These are phyloP conservation scores for Drosophila sproati DNA, from an alignment of 1,140 invertebrate species.

Conservation along the genomic window DNA sequence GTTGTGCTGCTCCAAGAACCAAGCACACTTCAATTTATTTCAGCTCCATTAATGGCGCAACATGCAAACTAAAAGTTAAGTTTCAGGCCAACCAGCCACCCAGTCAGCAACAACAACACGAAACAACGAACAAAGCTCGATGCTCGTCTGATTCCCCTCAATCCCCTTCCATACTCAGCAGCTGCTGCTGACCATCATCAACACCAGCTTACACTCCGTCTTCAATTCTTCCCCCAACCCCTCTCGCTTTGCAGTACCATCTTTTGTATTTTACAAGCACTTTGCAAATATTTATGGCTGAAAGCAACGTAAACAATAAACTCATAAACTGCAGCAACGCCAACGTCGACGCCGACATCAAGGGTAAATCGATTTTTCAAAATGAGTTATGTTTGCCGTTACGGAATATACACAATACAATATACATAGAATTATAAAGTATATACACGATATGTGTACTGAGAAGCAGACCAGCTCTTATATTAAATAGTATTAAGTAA, in stretches of 20 bases:
- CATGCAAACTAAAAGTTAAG: constrained; percentile 79
- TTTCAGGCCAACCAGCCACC: constrained; percentile 51
- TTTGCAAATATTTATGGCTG: constrained; percentile 81
- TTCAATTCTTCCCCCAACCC: not conserved
- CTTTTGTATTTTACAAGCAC: constrained; percentile 82
- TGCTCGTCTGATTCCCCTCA: constrained; percentile 18
- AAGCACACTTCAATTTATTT: constrained; percentile 66
- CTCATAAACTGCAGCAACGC: constrained; percentile 75
- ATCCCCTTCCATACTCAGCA: not conserved
- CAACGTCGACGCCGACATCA: constrained; percentile 8
- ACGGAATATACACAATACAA: constrained; percentile 49
- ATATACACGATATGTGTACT: not conserved
- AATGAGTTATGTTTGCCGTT: constrained; percentile 76
- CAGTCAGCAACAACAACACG: constrained; percentile 31
- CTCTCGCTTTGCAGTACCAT: constrained; percentile 24
- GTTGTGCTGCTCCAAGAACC: constrained; percentile 34
- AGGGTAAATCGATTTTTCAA: constrained; percentile 72
- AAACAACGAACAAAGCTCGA: constrained; percentile 41
- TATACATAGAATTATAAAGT: constrained; percentile 29
- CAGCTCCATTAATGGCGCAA: constrained; percentile 71
- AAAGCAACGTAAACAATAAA: constrained; percentile 78
- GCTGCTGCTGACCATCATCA: constrained; percentile 63
- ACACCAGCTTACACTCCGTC: constrained; percentile 39
- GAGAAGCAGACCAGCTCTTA: not conserved
- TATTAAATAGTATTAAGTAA: not conserved